Evolutionary conservation across 2,113 vertebrate species (phyloP).

Genomic region (Malurus melanocephalus): DNA sequence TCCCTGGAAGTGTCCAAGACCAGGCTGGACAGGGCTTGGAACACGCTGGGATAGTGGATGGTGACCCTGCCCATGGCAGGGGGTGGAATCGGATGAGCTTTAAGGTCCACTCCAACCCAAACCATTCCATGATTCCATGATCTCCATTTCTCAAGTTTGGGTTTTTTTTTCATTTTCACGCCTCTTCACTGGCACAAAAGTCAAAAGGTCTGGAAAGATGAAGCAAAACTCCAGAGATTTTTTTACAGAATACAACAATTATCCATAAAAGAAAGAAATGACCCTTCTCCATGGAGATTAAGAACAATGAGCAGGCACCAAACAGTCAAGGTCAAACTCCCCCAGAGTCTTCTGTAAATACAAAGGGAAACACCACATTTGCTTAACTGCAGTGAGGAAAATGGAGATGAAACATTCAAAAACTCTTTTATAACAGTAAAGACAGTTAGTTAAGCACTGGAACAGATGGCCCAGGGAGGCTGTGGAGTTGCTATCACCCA

Average conservation of each 20-base stretch:
- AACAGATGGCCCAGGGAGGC: constrained; percentile 58
- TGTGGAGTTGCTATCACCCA: constrained; percentile 3
- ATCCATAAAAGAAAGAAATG: neutral
- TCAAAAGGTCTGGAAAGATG: neutral
- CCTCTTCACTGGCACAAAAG: neutral
- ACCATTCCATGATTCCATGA: neutral
- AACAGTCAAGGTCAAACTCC: constrained; percentile 50
- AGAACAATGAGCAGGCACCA: neutral
- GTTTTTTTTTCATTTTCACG: neutral
- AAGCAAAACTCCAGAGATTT: neutral
- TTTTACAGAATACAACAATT: neutral
- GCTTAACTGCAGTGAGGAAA: constrained; percentile 44
- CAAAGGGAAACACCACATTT: constrained; percentile 43
- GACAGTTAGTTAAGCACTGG: constrained; percentile 53
- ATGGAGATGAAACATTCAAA: constrained; percentile 46
- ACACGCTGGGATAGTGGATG: accelerated
- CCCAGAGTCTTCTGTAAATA: neutral
- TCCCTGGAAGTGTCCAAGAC: neutral
- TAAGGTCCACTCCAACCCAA: neutral
- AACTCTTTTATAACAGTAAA: constrained; percentile 41
- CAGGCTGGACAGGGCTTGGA: neutral
- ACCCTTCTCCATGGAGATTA: neutral
- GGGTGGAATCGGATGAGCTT: neutral
- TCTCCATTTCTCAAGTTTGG: neutral
- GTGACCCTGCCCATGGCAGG: neutral